Conservation (phyloP, 1,140 invertebrate genomes). For the Hyles vespertilio region DNA sequence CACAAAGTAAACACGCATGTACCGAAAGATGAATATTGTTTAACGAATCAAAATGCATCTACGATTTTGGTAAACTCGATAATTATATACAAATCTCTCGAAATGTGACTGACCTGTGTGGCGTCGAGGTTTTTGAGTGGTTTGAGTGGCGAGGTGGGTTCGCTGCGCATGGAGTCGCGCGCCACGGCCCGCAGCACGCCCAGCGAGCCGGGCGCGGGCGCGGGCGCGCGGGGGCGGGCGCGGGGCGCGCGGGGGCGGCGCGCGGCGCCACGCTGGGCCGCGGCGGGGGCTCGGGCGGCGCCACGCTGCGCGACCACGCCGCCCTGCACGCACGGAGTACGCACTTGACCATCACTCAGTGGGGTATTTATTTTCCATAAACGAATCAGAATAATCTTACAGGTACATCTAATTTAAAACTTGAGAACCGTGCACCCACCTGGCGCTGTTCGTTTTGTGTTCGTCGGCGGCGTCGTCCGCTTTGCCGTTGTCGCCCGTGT, state of each 20-base stretch:
- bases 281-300: conserved; percentile 11
- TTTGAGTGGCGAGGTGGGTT: conserved; percentile 32
- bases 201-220: conserved; percentile 6
- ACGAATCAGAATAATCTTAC: too few species aligned
- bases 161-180: conserved; percentile 8
- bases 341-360: not conserved
- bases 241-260: conserved; percentile 3
- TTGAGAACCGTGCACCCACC: not conserved
- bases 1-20: too few species aligned
- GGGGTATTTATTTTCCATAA: too few species aligned
- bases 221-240: conserved; percentile 10
- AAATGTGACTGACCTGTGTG: conserved; percentile 16
- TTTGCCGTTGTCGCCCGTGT: not conserved
- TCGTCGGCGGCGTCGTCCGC: not conserved
- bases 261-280: conserved; percentile 13
- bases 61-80: too few species aligned
- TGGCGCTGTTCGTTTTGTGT: not conserved
- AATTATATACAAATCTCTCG: too few species aligned
- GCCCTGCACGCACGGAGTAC: not conserved
- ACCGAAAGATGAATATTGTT: too few species aligned
- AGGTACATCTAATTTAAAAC: too few species aligned
- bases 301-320: not conserved
- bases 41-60: too few species aligned
- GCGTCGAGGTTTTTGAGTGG: conserved; percentile 33
- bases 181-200: conserved; percentile 21